Conservation (phyloP, 37 sponge, comb jelly and placozoan genomes). For the Ephydatia muelleri region DNA sequence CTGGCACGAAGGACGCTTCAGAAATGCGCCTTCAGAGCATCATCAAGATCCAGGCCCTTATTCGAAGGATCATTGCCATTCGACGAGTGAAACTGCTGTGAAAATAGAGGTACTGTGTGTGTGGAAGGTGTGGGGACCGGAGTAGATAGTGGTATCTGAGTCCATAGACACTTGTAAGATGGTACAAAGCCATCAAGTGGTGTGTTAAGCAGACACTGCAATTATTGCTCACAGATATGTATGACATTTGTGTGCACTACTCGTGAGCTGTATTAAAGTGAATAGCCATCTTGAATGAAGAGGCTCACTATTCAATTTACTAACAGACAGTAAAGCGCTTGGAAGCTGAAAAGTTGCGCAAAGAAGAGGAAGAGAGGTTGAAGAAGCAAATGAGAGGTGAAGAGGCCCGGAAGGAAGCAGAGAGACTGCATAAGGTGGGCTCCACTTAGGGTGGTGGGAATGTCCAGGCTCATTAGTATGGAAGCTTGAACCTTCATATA, state of each 20-base stretch:
- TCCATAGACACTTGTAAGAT: too few species aligned
- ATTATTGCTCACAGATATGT: too few species aligned
- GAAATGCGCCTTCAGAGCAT: slow-evolving; percentile 33
- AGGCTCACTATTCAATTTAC: not conserved
- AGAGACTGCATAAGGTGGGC: slow-evolving; percentile 69
- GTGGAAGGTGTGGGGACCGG: not conserved
- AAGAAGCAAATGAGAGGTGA: slow-evolving; percentile 75
- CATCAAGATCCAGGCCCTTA: slow-evolving; percentile 60
- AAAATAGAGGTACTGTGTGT: slow-evolving; percentile 2
- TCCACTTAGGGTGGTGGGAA: too few species aligned
- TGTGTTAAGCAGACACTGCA: too few species aligned
- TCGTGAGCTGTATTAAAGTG: too few species aligned
- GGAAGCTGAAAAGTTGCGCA: slow-evolving; percentile 67
- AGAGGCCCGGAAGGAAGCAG: slow-evolving; percentile 81
- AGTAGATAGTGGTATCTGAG: too few species aligned
- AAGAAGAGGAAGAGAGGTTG: slow-evolving; percentile 78
- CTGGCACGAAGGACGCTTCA: slow-evolving; percentile 47
- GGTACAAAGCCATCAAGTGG: too few species aligned
- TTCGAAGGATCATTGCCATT: slow-evolving; percentile 67
- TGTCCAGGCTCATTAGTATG: too few species aligned
- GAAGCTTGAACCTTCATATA: too few species aligned
- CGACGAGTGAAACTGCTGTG: slow-evolving; percentile 37
- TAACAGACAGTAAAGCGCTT: slow-evolving; percentile 46
- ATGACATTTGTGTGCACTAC: too few species aligned
- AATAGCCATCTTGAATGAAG: not conserved